These are phyloP conservation scores for Dipodomys stephensi DNA, from an alignment of 2,113 vertebrate species.

Conservation along the genomic window DNA sequence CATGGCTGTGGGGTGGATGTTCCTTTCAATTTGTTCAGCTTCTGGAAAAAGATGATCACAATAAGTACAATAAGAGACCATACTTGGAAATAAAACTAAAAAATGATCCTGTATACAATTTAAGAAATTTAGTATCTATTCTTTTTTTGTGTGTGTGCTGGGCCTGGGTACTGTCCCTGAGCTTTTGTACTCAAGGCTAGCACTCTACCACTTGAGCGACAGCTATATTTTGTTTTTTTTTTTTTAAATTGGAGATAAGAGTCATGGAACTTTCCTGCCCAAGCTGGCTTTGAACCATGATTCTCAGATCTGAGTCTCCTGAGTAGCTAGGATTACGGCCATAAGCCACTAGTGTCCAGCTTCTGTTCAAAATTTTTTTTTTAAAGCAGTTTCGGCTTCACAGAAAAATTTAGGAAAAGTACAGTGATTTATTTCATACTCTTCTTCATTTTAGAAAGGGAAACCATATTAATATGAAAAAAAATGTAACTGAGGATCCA, in stretches of 20 bases:
- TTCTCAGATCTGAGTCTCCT: too few species aligned
- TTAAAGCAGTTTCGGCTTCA: not conserved
- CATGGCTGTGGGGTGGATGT: constrained; percentile 95
- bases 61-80: not conserved
- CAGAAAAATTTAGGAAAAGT: not conserved
- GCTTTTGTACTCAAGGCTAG: too few species aligned
- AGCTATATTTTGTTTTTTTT: too few species aligned
- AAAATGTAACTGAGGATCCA: not conserved
- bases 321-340: too few species aligned
- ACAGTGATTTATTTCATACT: not conserved
- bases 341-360: too few species aligned
- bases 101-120: not conserved
- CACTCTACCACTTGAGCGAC: too few species aligned
- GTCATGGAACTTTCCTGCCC: too few species aligned
- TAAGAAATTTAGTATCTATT: not conserved
- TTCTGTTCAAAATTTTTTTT: not conserved
- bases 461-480: not conserved
- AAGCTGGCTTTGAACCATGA: too few species aligned
- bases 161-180: too few species aligned
- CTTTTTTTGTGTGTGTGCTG: not conserved
- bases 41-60: constrained; percentile 86
- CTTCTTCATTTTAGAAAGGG: not conserved
- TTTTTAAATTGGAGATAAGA: too few species aligned
- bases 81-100: not conserved
- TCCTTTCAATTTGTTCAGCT: constrained; percentile 92